phyloP scores from a whole-genome alignment of 2,797 vertebrate species.

The Odontamblyopus lacepedii region DNA sequence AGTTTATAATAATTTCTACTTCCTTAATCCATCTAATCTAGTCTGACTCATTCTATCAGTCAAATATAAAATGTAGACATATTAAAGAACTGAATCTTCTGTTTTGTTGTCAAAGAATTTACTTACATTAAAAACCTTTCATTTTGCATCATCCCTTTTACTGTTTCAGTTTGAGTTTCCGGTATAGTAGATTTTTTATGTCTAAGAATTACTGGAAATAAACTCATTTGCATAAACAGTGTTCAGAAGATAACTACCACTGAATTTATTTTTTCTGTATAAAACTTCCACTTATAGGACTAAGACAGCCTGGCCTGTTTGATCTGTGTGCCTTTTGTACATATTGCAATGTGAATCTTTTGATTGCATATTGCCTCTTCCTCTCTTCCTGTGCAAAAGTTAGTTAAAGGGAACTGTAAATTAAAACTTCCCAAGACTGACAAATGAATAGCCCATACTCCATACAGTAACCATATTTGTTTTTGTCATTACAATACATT shows the following conservation, averaged over 20 bases:
- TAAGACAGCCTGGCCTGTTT: not conserved
- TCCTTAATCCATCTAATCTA: not conserved
- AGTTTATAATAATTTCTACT: not conserved
- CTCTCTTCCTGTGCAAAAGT: not conserved
- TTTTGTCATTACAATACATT: not conserved
- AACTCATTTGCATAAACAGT: not conserved
- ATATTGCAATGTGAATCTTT: not conserved
- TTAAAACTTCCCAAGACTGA: not conserved
- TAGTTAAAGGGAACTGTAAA: no score
- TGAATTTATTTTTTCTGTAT: not conserved
- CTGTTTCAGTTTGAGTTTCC: not conserved
- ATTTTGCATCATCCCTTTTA: not conserved
- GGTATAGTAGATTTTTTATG: not conserved
- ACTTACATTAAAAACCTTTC: conserved; percentile 1
- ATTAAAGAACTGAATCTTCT: not conserved
- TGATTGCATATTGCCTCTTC: not conserved
- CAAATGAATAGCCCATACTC: not conserved
- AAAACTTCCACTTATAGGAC: not conserved
- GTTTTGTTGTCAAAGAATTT: conserved; percentile 47
- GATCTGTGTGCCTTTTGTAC: not conserved
- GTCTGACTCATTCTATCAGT: not conserved
- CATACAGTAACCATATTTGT: not conserved
- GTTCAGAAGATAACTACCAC: not conserved
- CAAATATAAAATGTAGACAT: not conserved
- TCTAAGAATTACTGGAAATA: not conserved